A percentile compares a stretch with the other conserved stretches of the same genome.
Conservation (phyloP, 2,113 vertebrate genomes). For the Atractosteus spatula region DNA sequence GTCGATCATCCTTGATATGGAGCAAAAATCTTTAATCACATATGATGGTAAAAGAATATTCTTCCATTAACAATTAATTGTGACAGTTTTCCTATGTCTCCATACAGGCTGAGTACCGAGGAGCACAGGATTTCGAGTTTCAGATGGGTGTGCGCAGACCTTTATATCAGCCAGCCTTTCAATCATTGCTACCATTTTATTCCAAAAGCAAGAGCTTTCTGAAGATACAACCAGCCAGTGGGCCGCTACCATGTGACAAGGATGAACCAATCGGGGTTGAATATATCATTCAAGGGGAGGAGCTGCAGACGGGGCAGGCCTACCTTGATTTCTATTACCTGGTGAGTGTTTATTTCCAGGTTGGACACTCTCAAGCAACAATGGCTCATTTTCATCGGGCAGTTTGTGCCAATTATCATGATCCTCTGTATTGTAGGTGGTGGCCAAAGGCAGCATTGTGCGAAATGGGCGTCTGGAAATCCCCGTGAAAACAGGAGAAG, state of each 20-base stretch:
- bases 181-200: slow-evolving; percentile 31
- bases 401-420: not conserved
- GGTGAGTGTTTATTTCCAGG: slow-evolving; percentile 37
- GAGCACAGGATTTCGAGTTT: not conserved
- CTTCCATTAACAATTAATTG: not conserved
- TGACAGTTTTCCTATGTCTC: no score
- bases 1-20: no score
- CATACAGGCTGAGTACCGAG: no score
- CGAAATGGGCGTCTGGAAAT: slow-evolving; percentile 41
- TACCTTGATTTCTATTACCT: slow-evolving; percentile 53
- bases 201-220: slow-evolving; percentile 63
- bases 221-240: slow-evolving; percentile 40
- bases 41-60: no score
- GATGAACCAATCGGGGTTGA: slow-evolving; percentile 33
- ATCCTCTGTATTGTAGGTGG: slow-evolving; percentile 41
- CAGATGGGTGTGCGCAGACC: not conserved
- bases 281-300: slow-evolving; percentile 56
- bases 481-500: slow-evolving; percentile 33
- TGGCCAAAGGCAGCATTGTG: slow-evolving; percentile 55
- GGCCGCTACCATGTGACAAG: slow-evolving; percentile 38
- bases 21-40: no score
- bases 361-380: not conserved
- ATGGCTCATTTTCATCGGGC: not conserved
- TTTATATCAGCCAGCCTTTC: slow-evolving; percentile 17
- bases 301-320: slow-evolving; percentile 40